Conservation (phyloP, 2,888 invertebrate genomes). For the Callimorpha dominula region DNA sequence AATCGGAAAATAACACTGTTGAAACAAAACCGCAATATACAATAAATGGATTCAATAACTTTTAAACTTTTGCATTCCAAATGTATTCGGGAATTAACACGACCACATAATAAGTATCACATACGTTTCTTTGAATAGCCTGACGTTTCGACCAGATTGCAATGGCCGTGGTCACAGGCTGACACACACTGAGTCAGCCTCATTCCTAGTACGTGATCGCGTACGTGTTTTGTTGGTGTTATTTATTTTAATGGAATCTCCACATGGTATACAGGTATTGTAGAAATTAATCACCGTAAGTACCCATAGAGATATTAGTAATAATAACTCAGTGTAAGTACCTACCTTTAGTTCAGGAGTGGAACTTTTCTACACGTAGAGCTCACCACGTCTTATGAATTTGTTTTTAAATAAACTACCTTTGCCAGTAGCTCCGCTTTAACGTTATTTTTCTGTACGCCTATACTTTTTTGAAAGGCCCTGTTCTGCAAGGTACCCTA, state of each 20-base stretch:
- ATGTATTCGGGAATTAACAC: not conserved
- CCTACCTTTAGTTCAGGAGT: not conserved
- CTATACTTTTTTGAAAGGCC: no score
- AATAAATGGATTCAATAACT: not conserved
- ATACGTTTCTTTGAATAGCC: no score
- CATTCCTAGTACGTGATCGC: not conserved
- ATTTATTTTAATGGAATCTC: not conserved
- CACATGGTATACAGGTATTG: not conserved
- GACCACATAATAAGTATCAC: not conserved
- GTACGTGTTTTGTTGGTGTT: not conserved
- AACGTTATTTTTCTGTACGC: no score
- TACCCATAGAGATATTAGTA: no score
- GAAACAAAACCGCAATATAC: not conserved
- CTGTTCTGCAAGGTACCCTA: no score
- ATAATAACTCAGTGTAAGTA: no score
- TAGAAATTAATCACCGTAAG: not conserved
- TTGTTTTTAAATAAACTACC: no score
- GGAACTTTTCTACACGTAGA: no score
- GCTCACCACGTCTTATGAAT: no score
- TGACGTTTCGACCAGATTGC: no score
- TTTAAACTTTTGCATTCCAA: not conserved
- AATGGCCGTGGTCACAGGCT: not conserved
- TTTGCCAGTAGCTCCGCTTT: no score
- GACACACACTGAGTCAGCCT: not conserved
- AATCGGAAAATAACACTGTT: not conserved